These are phyloP conservation scores for Apolygus lucorum DNA, from an alignment of 1,140 invertebrate species.

Conservation along the genomic window DNA sequence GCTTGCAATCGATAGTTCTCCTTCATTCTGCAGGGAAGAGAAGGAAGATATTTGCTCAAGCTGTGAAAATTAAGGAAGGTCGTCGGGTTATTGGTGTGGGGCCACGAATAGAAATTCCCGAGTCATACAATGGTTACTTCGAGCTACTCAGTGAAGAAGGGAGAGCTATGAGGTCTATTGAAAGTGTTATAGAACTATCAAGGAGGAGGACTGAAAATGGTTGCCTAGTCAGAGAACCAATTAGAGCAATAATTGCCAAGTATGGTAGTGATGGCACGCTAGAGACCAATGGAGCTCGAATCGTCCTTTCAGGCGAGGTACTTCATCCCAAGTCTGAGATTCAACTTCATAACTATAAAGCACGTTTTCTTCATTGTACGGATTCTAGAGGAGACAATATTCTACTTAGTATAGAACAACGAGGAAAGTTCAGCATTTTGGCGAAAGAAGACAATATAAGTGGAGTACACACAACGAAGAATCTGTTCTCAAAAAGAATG, in stretches of 20 bases:
- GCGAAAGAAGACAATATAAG: slow-evolving; percentile 86
- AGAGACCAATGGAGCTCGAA: slow-evolving; percentile 61
- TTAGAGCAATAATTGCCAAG: slow-evolving; percentile 68
- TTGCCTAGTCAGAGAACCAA: slow-evolving; percentile 74
- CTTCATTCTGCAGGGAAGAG: slow-evolving; percentile 72
- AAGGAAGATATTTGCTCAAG: slow-evolving; percentile 79
- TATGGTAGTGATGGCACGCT: slow-evolving; percentile 53
- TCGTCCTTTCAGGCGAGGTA: slow-evolving; percentile 57
- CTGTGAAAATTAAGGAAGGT: slow-evolving; percentile 83
- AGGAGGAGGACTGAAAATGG: slow-evolving; percentile 63
- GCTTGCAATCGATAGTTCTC: slow-evolving; percentile 71
- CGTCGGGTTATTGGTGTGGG: slow-evolving; percentile 64
- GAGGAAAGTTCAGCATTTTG: slow-evolving; percentile 80
- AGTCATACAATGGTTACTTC: slow-evolving; percentile 84
- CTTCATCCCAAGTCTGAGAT: slow-evolving; percentile 64
- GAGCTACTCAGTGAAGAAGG: slow-evolving; percentile 90
- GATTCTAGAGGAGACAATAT: slow-evolving; percentile 76
- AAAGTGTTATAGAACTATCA: slow-evolving; percentile 73
- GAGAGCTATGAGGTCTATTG: slow-evolving; percentile 75
- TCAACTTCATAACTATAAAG: slow-evolving; percentile 40
- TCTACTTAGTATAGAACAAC: slow-evolving; percentile 71
- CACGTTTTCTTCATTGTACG: slow-evolving; percentile 75
- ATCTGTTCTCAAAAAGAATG: slow-evolving; percentile 75
- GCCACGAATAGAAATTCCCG: slow-evolving; percentile 76
- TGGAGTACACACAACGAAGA: slow-evolving; percentile 79